These are phyloP conservation scores for Salmo trutta DNA, from an alignment of 2,797 vertebrate genomes.

Conservation along the genomic window DNA sequence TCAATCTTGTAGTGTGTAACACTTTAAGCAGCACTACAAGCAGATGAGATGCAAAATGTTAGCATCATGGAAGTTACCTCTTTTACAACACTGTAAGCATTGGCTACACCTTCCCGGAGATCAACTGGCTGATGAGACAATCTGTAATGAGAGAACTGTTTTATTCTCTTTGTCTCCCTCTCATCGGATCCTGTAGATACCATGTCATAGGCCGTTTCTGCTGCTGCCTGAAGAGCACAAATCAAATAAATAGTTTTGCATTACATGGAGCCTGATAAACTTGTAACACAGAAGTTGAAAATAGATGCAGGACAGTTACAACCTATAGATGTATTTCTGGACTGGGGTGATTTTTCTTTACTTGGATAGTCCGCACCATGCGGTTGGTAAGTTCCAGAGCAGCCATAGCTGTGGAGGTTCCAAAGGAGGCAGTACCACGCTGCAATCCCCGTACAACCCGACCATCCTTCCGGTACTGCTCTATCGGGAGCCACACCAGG, in stretches of 20 bases:
- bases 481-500: conserved; percentile 95
- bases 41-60: neutral
- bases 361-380: conserved; percentile 98
- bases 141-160: conserved; percentile 87
- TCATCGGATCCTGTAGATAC: conserved; percentile 92
- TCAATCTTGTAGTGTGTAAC: neutral
- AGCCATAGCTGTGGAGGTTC: conserved; percentile 98
- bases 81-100: conserved; percentile 96
- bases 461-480: conserved; percentile 97
- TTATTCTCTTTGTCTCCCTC: conserved; percentile 84
- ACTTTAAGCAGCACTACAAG: neutral
- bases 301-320: neutral
- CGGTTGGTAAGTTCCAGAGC: conserved; percentile 96
- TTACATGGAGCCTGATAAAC: neutral
- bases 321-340: neutral
- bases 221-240: conserved; percentile 82
- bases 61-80: conserved; percentile 76
- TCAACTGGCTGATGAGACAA: conserved; percentile 94
- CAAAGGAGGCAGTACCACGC: conserved; percentile 94
- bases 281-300: neutral
- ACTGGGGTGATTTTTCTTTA: conserved; percentile 53
- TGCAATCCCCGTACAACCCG: conserved; percentile 95
- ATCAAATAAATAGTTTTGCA: neutral
- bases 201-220: conserved; percentile 98
- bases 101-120: conserved; percentile 95